Evolutionary conservation across 2,888 invertebrate species (phyloP), one percentile per base, ranked within the genome.

Genomic region (Exephanes ischioxanthus): DNA sequence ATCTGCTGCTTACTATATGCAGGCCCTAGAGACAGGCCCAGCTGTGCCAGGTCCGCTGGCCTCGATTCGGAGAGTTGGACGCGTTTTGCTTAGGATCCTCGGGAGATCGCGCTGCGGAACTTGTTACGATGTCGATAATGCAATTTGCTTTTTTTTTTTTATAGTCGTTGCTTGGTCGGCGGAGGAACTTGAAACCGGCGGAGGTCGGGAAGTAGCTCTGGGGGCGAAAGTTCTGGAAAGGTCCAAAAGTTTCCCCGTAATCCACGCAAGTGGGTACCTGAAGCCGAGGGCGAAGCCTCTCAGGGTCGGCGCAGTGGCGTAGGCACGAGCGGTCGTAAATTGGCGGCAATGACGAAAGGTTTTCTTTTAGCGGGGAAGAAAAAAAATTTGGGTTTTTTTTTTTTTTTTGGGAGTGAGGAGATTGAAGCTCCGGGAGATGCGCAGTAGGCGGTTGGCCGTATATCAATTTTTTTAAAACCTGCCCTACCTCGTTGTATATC

Each of bases 261-360:
- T 61, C 61, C 61, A 61, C 30, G 5, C 37, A 14, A 16, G n/a
- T 55, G 26, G 63, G 37, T 78, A 83, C 67, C 71, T 66, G 71
- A 33, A 66, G 1, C 5, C 55, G 3, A 37, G 22, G n/a, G 41
- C 22, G 19, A 61, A 33, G 45, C 26, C 51, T 48, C 67, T 55
- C 75, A 70, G 63, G 83, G 80, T 71, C 81, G 68, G 33, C 53
- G 63, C 83, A 83, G 67, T 78, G 83, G 83, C 83, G 83, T 78
- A 72, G 83, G 33, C 22, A 51, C n/a, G 55, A 11, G 16, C 61
- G 5, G 16, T 30, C 61, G 61, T 30, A 30, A 61, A 61, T 61
- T 16, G 61, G 61, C 61, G 61, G 61, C 26, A 61, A 61, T 16
- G 26, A 61, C 61, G 5, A 30, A 61, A 61, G 6, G 16, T 51